Conservation (phyloP, 2,888 invertebrate genomes). For the Bembecia ichneumoniformis region DNA sequence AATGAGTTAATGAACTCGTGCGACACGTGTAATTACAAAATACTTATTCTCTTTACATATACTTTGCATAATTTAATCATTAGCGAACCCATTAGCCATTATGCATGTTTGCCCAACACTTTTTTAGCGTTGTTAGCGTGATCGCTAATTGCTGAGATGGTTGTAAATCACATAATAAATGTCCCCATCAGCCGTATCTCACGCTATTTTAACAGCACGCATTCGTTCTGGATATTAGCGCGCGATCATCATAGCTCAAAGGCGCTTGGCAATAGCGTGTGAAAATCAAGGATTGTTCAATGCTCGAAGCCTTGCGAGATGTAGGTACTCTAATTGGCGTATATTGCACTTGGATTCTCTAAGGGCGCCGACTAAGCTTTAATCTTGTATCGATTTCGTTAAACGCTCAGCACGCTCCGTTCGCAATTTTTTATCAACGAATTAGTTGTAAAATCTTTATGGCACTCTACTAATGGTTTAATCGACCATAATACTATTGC, state of each 20-base stretch:
- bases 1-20: neutral
- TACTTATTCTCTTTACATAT: neutral
- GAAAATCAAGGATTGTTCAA: slow-evolving; percentile 44
- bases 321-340: slow-evolving; percentile 46
- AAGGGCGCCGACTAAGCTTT: slow-evolving; percentile 25
- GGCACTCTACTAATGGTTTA: neutral
- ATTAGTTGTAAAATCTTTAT: slow-evolving; percentile 20
- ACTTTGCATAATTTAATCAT: neutral
- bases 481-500: neutral
- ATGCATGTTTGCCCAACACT: neutral
- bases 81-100: neutral
- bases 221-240: slow-evolving; percentile 22
- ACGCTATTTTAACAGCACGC: slow-evolving; percentile 19
- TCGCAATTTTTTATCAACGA: slow-evolving; percentile 35
- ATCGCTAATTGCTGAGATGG: slow-evolving; percentile 7
- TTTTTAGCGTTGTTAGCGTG: slow-evolving; percentile 1
- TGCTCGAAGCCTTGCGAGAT: slow-evolving; percentile 16
- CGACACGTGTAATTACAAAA: neutral
- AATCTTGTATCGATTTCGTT: slow-evolving; percentile 58
- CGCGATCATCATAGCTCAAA: slow-evolving; percentile 13
- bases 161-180: slow-evolving; percentile 14
- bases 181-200: slow-evolving; percentile 9
- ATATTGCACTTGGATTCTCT: slow-evolving; percentile 9
- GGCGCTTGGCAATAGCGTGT: slow-evolving; percentile 43
- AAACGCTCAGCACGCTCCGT: slow-evolving; percentile 32